Evolutionary conservation across 2,888 invertebrate species (phyloP).

Genomic region (Hemaris fuciformis): DNA sequence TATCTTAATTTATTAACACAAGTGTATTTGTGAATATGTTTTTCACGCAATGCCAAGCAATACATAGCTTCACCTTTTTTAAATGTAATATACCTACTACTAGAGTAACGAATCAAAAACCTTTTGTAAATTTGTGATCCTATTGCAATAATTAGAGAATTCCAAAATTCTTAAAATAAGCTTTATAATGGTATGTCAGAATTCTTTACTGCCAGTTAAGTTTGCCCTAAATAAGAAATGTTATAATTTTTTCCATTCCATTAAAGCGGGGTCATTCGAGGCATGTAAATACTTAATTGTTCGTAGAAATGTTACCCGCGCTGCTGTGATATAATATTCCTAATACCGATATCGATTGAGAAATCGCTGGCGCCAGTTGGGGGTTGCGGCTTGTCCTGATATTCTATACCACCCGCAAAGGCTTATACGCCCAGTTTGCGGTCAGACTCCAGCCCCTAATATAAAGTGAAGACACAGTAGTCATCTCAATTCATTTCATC

Average conservation of each 20-base stretch:
- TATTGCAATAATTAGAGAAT: too few relatives aligned
- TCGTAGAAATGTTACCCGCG: neutral
- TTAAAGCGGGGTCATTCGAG: neutral
- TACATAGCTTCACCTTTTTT: too few relatives aligned
- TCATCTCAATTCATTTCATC: constrained; percentile 3
- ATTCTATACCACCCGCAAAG: constrained; percentile 58
- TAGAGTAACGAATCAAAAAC: too few relatives aligned
- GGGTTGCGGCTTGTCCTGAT: constrained; percentile 49
- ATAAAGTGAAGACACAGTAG: constrained; percentile 4
- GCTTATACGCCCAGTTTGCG: constrained; percentile 60
- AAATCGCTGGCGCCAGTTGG: constrained; percentile 16
- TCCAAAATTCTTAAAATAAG: too few relatives aligned
- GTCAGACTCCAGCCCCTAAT: constrained; percentile 24
- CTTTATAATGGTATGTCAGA: too few relatives aligned
- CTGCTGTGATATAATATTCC: neutral
- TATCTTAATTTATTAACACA: neutral
- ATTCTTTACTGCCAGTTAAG: too few relatives aligned
- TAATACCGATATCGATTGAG: constrained; percentile 17
- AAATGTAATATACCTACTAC: too few relatives aligned
- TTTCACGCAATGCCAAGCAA: too few relatives aligned
- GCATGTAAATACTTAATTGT: neutral
- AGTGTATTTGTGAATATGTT: too few relatives aligned
- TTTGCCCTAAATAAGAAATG: neutral
- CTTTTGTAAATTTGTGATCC: too few relatives aligned
- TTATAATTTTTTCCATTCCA: neutral